These are phyloP conservation scores for Petrophora chlorosata DNA, from an alignment of 2,888 invertebrate species.

Conservation along the genomic window DNA sequence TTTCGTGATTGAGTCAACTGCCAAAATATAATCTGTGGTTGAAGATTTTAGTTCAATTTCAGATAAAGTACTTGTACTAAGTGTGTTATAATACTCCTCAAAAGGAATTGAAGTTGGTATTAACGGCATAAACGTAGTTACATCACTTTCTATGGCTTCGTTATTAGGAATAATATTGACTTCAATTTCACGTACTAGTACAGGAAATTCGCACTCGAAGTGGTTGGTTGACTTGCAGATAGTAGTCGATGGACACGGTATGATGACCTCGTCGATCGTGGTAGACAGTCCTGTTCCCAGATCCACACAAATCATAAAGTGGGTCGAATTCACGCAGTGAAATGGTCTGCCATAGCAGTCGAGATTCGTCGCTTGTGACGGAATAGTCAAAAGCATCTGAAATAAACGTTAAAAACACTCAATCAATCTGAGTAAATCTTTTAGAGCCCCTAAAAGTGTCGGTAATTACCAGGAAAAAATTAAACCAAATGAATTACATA, in stretches of 20 bases:
- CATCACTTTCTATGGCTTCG: constrained; percentile 19
- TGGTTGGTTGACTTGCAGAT: constrained; percentile 58
- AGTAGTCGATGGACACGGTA: constrained; percentile 67
- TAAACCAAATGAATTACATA: too few species aligned
- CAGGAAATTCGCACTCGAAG: constrained; percentile 70
- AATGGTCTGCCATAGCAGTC: constrained; percentile 77
- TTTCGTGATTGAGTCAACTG: constrained; percentile 5
- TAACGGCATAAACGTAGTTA: constrained; percentile 11
- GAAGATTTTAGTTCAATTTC: constrained; percentile 3
- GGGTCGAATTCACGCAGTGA: constrained; percentile 72
- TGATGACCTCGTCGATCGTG: constrained; percentile 66
- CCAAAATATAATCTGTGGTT: constrained; percentile 2
- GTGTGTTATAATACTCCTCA: constrained; percentile 37
- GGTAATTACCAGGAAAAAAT: too few species aligned
- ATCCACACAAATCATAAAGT: constrained; percentile 79
- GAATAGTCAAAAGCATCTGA: constrained; percentile 55
- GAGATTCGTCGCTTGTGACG: constrained; percentile 52
- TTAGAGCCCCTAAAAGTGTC: too few species aligned
- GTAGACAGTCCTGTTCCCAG: constrained; percentile 67
- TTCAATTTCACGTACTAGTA: background rate
- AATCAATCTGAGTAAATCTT: too few species aligned
- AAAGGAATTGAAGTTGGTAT: constrained; percentile 21
- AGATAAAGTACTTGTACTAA: constrained; percentile 32
- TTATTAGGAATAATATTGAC: constrained; percentile 12
- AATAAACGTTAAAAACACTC: constrained; percentile 42